phyloP scores from a whole-genome alignment of 2,888 invertebrate genomes.

The Tiphia femorata region DNA sequence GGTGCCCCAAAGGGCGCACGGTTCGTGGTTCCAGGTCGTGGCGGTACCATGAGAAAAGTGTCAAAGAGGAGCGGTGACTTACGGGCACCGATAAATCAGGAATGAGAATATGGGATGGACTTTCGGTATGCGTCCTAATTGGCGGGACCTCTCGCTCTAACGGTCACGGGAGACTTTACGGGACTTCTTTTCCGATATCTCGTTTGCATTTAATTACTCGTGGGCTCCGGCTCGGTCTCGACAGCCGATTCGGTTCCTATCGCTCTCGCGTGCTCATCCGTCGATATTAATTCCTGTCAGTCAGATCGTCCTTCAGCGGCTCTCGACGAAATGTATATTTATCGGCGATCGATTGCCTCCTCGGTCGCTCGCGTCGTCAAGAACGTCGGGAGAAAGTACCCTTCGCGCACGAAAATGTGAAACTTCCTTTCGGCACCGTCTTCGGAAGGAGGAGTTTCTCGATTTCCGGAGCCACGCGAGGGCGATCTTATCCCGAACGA shows the following conservation, averaged over 20 bases:
- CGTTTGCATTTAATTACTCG: conserved; percentile 28
- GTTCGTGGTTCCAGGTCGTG: no score
- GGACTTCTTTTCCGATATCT: conserved; percentile 21
- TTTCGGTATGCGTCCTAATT: conserved; percentile 30
- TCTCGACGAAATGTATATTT: not conserved
- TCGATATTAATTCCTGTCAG: conserved; percentile 23
- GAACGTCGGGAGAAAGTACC: not conserved
- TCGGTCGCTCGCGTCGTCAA: not conserved
- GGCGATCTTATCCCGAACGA: no score
- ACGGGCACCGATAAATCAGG: conserved; percentile 34
- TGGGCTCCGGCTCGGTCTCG: no score
- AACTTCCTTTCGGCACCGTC: not conserved
- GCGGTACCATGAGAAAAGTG: conserved; percentile 28
- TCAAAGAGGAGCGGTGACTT: conserved; percentile 36
- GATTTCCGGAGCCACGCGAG: not conserved
- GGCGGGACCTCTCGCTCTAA: conserved; percentile 22
- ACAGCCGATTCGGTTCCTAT: conserved; percentile 21
- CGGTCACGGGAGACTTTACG: conserved; percentile 23
- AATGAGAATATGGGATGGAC: no score
- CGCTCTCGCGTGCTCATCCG: not conserved
- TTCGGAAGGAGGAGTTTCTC: not conserved
- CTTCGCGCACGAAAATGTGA: not conserved
- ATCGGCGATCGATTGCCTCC: not conserved
- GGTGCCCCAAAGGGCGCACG: conserved; percentile 16
- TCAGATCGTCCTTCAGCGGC: conserved; percentile 2